Evolutionary conservation across 1,140 invertebrate species (phyloP), one percentile per base, ranked within the genome.

Genomic region (Colletes latitarsis): DNA sequence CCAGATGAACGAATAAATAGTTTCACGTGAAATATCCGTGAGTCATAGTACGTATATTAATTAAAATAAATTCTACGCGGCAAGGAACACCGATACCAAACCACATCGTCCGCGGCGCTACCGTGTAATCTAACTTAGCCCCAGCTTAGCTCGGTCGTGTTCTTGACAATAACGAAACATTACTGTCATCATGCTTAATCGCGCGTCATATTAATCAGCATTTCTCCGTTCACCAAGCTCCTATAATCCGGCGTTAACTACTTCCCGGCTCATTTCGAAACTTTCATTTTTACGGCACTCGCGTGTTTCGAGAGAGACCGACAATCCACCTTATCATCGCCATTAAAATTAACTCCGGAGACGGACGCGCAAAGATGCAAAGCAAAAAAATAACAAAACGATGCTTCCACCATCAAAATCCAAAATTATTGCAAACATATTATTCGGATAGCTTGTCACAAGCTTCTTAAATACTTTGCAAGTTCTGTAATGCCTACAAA

Each of bases 261-360:
- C 39, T 30, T 41, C 58, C 15, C 57, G 46, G 68, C 74, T n/a
- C 46, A 39, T 82, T 76, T 53, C 30, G 14, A 69, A 21, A 43
- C 52, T 57, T 49, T 60, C 17, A 19, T 49, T 19, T 19, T 66
- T 67, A 72, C 74, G 71, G 30, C 6, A 39, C 15, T 58, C 58
- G 71, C 67, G 52, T 69, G 80, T 62, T 14, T 41, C 15, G n/a
- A 0, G 52, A 14, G 15, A 10, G 53, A 19, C 21, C 72, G 55
- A 43, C 69, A 68, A 76, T 79, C 78, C 64, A 71, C 8, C 19
- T 19, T 43, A 77, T 74, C 64, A 82, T 21, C 41, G 43, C 10
- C 64, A 49, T 84, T 79, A 75, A 73, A 82, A 84, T 84, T 84
- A 84, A 75, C 30, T 30, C 30, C 30, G 30, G 30, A 30, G 30